A percentile compares a stretch with the other conserved stretches of the same genome.
Conservation (phyloP, 2,888 invertebrate species). For the Cephus runcator region DNA sequence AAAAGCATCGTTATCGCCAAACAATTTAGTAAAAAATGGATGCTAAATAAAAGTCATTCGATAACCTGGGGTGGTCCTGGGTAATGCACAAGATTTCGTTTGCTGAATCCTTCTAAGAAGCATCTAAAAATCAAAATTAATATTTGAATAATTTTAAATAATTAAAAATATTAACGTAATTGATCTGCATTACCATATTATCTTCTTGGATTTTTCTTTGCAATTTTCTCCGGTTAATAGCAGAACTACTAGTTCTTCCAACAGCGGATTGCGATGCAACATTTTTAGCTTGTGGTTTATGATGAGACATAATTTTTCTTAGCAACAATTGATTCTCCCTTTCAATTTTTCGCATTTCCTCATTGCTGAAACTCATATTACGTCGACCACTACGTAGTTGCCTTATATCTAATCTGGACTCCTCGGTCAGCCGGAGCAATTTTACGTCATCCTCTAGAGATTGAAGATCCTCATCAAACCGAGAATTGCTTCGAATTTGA, state of each 20-base stretch:
- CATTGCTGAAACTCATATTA: slow-evolving; percentile 66
- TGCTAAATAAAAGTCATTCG: slow-evolving; percentile 34
- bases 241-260: slow-evolving; percentile 58
- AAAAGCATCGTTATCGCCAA: background rate
- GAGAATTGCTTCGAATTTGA: background rate
- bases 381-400: slow-evolving; percentile 24
- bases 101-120: slow-evolving; percentile 51
- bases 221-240: slow-evolving; percentile 66
- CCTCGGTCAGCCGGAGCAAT: slow-evolving; percentile 12
- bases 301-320: slow-evolving; percentile 62
- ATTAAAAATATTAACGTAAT: background rate
- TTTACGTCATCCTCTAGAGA: slow-evolving; percentile 27
- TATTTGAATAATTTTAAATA: background rate
- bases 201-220: slow-evolving; percentile 68
- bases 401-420: slow-evolving; percentile 19
- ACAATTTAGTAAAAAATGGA: background rate
- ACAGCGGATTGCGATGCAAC: slow-evolving; percentile 27
- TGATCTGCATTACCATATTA: slow-evolving; percentile 64
- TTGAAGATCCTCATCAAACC: slow-evolving; percentile 13
- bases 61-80: slow-evolving; percentile 37
- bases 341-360: slow-evolving; percentile 64
- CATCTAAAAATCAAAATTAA: slow-evolving; percentile 40
- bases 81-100: slow-evolving; percentile 48
- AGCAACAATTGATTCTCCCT: slow-evolving; percentile 64
- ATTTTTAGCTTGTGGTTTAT: slow-evolving; percentile 37